These are phyloP conservation scores for Phylloscopus trochilus DNA, from an alignment of 2,113 vertebrate genomes.

Conservation along the genomic window DNA sequence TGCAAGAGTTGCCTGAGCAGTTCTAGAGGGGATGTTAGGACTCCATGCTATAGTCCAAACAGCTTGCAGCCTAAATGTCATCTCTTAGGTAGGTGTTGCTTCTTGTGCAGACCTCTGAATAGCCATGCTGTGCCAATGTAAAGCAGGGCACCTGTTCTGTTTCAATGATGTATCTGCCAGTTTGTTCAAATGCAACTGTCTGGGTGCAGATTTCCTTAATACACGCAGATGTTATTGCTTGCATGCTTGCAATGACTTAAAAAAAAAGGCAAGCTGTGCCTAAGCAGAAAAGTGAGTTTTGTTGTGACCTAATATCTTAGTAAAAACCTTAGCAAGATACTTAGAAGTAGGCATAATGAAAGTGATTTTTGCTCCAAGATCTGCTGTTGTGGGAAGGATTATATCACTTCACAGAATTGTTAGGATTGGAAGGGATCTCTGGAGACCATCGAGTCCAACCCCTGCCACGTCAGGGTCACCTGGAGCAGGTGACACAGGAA, in stretches of 20 bases:
- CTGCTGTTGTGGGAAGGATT: background rate
- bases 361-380: background rate
- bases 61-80: background rate
- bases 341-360: background rate
- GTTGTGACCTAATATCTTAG: background rate
- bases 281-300: background rate
- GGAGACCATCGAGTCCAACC: background rate
- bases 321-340: background rate
- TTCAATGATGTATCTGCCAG: accelerated
- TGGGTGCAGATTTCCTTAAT: background rate
- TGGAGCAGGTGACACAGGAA: background rate
- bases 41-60: background rate
- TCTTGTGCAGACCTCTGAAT: background rate
- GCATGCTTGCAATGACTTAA: background rate
- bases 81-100: background rate
- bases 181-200: background rate
- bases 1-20: background rate
- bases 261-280: background rate
- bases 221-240: accelerated
- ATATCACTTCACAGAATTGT: background rate
- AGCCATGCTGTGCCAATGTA: accelerated
- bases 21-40: too few relatives aligned
- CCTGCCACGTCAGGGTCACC: background rate
- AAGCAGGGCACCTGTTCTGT: background rate
- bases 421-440: background rate